These are phyloP conservation scores for Plectrocnemia conspersa DNA, from an alignment of 1,140 invertebrate species.

Conservation along the genomic window DNA sequence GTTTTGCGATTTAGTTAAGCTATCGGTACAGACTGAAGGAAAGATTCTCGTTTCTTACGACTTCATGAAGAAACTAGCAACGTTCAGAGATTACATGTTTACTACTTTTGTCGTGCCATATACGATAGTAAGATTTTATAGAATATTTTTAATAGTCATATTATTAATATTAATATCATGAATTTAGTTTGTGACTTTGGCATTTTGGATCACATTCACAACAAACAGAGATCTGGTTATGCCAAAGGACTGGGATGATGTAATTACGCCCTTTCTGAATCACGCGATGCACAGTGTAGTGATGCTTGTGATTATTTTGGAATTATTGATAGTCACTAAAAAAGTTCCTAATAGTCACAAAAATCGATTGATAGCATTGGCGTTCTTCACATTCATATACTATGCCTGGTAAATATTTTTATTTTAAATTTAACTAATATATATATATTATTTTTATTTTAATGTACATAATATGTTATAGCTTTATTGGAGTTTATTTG, in stretches of 20 bases:
- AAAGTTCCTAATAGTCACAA: slow-evolving; percentile 31
- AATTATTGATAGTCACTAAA: slow-evolving; percentile 43
- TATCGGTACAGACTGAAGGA: slow-evolving; percentile 38
- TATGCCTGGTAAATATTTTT: slow-evolving; percentile 19
- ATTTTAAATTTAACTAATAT: not conserved
- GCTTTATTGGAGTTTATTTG: slow-evolving; percentile 45
- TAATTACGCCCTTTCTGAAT: slow-evolving; percentile 65
- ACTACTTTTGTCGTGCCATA: slow-evolving; percentile 45
- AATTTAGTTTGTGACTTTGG: slow-evolving; percentile 58
- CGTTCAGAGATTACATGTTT: slow-evolving; percentile 46
- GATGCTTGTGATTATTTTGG: slow-evolving; percentile 44
- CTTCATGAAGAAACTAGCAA: slow-evolving; percentile 37
- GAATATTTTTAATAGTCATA: not conserved
- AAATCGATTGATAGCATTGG: not conserved
- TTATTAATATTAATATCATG: not conserved
- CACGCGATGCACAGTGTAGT: slow-evolving; percentile 61
- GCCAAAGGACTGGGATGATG: slow-evolving; percentile 55
- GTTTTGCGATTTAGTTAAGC: slow-evolving; percentile 38
- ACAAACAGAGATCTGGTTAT: slow-evolving; percentile 66
- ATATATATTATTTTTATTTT: not conserved
- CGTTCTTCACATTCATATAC: slow-evolving; percentile 2
- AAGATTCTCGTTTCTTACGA: slow-evolving; percentile 30
- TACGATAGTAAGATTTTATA: slow-evolving; percentile 41
- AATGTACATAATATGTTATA: slow-evolving; percentile 35
- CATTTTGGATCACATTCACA: slow-evolving; percentile 64